These are phyloP conservation scores for Aricia artaxerxes DNA, from an alignment of 2,888 invertebrate genomes.

Conservation along the genomic window DNA sequence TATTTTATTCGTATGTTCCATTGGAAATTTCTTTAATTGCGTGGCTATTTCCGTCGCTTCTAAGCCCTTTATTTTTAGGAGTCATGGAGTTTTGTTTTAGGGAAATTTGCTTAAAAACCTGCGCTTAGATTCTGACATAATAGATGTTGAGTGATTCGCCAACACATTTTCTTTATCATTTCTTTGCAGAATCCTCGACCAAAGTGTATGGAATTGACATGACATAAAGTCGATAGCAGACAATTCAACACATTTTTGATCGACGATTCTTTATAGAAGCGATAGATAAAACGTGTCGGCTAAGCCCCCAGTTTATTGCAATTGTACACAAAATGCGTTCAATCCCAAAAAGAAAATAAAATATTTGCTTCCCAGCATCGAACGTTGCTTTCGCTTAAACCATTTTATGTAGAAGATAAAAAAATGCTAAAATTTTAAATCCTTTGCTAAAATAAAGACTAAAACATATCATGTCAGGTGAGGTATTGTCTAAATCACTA, in stretches of 20 bases:
- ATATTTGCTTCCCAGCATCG: not conserved
- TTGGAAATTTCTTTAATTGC: not conserved
- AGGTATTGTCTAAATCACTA: constrained; percentile 10
- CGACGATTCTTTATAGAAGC: too few relatives aligned
- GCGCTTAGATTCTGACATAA: too few relatives aligned
- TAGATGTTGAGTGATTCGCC: too few relatives aligned
- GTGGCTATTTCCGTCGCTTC: not conserved
- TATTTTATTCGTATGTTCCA: constrained; percentile 20
- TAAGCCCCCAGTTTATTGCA: too few relatives aligned
- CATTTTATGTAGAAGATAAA: not conserved
- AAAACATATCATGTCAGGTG: not conserved
- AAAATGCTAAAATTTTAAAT: not conserved
- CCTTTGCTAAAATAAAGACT: not conserved
- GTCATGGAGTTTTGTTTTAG: not conserved
- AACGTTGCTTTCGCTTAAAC: not conserved
- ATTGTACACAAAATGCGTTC: not conserved
- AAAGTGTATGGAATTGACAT: too few relatives aligned
- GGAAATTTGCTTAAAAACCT: not conserved
- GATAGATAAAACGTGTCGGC: too few relatives aligned
- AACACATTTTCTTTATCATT: too few relatives aligned
- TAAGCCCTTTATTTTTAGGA: not conserved
- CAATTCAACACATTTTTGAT: too few relatives aligned
- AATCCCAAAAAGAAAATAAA: too few relatives aligned
- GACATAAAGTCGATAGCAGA: too few relatives aligned
- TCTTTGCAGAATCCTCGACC: too few relatives aligned